Evolutionary conservation across 2,888 invertebrate genomes (phyloP).

Genomic region (Drosophila demipolita): DNA sequence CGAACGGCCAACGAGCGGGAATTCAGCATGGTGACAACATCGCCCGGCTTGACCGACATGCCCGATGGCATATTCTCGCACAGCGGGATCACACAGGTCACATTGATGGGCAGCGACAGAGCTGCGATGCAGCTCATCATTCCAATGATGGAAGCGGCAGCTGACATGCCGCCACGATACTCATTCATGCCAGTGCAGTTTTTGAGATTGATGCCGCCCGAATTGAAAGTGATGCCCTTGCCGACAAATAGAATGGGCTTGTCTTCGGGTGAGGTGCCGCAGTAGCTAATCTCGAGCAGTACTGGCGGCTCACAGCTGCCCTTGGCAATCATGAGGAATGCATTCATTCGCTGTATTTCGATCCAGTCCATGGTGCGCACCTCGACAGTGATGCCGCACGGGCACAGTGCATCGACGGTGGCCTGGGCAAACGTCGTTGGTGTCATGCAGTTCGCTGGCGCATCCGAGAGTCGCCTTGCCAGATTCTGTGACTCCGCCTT

Average conservation of each 20-base stretch:
- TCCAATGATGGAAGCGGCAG: conserved; percentile 87
- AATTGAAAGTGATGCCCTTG: conserved; percentile 87
- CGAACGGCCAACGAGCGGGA: conserved; percentile 85
- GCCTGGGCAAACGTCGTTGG: conserved; percentile 90
- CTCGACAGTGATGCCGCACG: conserved; percentile 86
- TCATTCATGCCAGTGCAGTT: conserved; percentile 73
- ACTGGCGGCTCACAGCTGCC: conserved; percentile 86
- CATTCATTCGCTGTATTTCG: conserved; percentile 86
- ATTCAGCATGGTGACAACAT: conserved; percentile 85
- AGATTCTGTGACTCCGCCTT: conserved; percentile 91
- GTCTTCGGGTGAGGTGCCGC: conserved; percentile 84
- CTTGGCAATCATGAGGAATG: conserved; percentile 85
- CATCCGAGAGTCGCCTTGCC: conserved; percentile 89
- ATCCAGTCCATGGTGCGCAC: conserved; percentile 87
- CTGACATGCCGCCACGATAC: conserved; percentile 87
- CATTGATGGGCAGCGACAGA: conserved; percentile 86
- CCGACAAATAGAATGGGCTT: conserved; percentile 87
- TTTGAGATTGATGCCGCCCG: conserved; percentile 82
- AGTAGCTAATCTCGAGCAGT: conserved; percentile 87
- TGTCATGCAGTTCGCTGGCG: conserved; percentile 91
- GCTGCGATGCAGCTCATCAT: conserved; percentile 86
- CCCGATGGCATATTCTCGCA: conserved; percentile 87
- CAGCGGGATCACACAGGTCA: conserved; percentile 85
- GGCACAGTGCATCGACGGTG: conserved; percentile 88
- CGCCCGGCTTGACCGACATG: conserved; percentile 86